Evolutionary conservation across 2,797 vertebrate species (phyloP).

Genomic region (Miichthys miiuy): DNA sequence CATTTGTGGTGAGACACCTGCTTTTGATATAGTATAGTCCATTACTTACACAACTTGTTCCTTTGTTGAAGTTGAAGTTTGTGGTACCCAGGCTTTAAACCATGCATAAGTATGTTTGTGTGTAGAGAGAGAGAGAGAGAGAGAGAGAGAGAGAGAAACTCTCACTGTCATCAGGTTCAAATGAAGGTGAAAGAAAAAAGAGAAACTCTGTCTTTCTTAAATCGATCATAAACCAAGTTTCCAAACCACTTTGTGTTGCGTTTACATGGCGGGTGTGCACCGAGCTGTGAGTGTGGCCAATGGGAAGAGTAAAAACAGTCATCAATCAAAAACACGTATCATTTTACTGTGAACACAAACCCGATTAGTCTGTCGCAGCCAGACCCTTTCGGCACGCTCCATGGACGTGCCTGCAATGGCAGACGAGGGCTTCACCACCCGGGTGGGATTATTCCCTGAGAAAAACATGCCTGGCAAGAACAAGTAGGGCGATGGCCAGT

Average conservation of each 20-base stretch:
- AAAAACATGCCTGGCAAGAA: neutral
- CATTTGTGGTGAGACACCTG: neutral
- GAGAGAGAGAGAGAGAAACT: neutral
- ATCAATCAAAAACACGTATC: slow-evolving; percentile 49
- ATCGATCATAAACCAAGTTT: neutral
- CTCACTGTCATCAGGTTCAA: slow-evolving; percentile 3
- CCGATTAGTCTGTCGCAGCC: slow-evolving; percentile 34
- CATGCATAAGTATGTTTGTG: neutral
- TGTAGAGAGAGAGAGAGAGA: neutral
- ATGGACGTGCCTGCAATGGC: neutral
- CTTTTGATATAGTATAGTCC: neutral
- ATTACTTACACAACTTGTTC: neutral
- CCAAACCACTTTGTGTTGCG: neutral
- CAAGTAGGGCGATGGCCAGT: neutral
- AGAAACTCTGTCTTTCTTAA: neutral
- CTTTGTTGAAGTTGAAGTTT: neutral
- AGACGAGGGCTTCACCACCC: neutral
- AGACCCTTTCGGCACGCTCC: slow-evolving; percentile 1
- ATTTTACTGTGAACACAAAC: slow-evolving; percentile 53
- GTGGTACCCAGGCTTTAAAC: neutral
- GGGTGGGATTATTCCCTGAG: neutral
- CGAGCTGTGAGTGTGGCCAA: neutral
- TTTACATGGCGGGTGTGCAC: neutral
- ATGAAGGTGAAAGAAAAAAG: slow-evolving; percentile 11
- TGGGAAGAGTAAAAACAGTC: slow-evolving; percentile 42